Conservation (phyloP, 2,113 vertebrate species). For the Eurystomus gularis region DNA sequence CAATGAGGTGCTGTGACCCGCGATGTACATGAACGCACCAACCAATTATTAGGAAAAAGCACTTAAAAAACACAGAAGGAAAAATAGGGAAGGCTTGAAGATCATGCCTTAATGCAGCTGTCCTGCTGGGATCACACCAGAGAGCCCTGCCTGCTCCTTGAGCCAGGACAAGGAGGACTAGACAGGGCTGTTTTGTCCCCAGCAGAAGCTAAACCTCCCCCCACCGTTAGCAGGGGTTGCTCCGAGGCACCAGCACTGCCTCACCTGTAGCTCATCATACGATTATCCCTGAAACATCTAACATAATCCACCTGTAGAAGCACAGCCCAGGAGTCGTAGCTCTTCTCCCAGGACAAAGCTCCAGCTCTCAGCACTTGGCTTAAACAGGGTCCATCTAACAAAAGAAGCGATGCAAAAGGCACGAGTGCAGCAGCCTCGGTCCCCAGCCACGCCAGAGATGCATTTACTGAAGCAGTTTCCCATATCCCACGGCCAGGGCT, state of each 20-base stretch:
- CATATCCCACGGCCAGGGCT: fast-evolving
- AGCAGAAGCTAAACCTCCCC: neutral
- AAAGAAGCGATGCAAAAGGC: neutral
- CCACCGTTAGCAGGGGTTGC: fast-evolving
- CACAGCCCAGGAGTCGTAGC: fast-evolving
- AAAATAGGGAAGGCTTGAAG: neutral
- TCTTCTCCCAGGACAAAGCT: neutral
- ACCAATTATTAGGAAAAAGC: neutral
- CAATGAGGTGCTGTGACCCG: neutral
- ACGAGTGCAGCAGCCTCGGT: fast-evolving
- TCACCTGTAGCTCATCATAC: fast-evolving
- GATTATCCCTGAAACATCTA: fast-evolving
- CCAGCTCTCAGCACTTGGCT: neutral
- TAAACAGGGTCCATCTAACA: neutral
- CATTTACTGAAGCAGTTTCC: neutral
- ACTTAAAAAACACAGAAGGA: neutral
- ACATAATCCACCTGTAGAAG: fast-evolving
- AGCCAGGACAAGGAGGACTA: fast-evolving
- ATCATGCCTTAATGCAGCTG: neutral
- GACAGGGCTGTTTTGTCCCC: neutral
- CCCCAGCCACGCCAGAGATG: neutral
- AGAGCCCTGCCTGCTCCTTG: neutral
- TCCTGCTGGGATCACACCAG: neutral
- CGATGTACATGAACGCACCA: neutral
- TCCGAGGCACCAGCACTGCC: fast-evolving